Conservation (phyloP, 1,140 invertebrate genomes). For the Conus ventricosus region DNA sequence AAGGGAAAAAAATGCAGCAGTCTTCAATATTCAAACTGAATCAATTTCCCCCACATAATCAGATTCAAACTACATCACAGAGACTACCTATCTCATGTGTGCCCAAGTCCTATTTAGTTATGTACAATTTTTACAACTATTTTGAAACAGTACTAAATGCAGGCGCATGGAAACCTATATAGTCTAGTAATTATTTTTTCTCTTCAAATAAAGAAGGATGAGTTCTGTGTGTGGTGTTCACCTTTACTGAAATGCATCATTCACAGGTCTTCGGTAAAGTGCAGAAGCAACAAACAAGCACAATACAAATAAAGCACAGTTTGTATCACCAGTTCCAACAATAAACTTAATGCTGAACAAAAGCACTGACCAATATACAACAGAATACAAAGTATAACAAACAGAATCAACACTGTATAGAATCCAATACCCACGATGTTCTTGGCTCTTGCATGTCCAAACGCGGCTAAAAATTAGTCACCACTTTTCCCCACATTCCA, state of each 20-base stretch:
- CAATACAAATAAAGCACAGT: background rate
- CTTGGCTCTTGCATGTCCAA: background rate
- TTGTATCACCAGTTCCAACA: slow-evolving; percentile 4
- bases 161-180: too few relatives aligned
- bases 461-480: background rate
- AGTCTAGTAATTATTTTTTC: too few relatives aligned
- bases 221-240: too few relatives aligned
- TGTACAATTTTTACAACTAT: too few relatives aligned
- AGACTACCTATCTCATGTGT: too few relatives aligned
- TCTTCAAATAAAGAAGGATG: too few relatives aligned
- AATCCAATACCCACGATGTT: background rate
- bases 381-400: background rate
- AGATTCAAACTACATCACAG: too few relatives aligned
- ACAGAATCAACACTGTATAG: background rate
- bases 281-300: background rate
- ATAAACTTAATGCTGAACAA: background rate
- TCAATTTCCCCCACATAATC: too few relatives aligned
- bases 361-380: slow-evolving; percentile 7
- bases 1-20: too few relatives aligned
- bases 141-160: too few relatives aligned
- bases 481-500: background rate
- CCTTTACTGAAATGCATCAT: background rate
- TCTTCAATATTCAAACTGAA: too few relatives aligned
- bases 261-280: background rate
- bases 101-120: too few relatives aligned